Conservation (phyloP, 2,797 vertebrate genomes). For the Bradypodion ventrale region DNA sequence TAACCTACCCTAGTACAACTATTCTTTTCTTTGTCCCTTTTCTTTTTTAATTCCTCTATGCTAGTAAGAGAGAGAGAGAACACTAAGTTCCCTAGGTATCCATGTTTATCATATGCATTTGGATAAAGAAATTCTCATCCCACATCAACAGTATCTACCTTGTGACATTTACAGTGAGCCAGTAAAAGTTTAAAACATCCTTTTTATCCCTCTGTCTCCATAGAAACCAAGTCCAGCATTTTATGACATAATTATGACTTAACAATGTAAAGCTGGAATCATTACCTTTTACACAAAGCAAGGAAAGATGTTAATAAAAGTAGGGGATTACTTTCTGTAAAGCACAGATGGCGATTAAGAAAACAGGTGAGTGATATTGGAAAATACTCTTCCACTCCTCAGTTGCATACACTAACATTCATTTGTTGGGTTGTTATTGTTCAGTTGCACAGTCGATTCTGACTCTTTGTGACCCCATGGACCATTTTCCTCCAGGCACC, state of each 20-base stretch:
- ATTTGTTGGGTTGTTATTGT: no score
- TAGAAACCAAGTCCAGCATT: neutral
- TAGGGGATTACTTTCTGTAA: neutral
- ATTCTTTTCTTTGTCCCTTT: neutral
- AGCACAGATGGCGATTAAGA: neutral
- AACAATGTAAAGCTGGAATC: neutral
- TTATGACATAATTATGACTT: conserved; percentile 6
- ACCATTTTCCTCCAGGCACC: no score
- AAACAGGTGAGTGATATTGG: neutral
- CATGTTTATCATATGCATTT: neutral
- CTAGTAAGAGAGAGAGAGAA: no score
- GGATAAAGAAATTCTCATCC: neutral
- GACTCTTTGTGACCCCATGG: no score
- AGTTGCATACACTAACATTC: no score
- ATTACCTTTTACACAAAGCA: neutral
- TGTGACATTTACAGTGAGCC: neutral
- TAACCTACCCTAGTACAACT: neutral
- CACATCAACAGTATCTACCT: no score
- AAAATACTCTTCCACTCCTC: neutral
- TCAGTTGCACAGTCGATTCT: no score
- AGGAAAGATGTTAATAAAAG: neutral
- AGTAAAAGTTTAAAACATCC: neutral
- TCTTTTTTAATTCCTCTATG: neutral
- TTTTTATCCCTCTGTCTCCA: neutral
- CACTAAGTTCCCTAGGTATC: no score